Evolutionary conservation across 2,888 invertebrate species (phyloP).

Genomic region (Ophraella communa): DNA sequence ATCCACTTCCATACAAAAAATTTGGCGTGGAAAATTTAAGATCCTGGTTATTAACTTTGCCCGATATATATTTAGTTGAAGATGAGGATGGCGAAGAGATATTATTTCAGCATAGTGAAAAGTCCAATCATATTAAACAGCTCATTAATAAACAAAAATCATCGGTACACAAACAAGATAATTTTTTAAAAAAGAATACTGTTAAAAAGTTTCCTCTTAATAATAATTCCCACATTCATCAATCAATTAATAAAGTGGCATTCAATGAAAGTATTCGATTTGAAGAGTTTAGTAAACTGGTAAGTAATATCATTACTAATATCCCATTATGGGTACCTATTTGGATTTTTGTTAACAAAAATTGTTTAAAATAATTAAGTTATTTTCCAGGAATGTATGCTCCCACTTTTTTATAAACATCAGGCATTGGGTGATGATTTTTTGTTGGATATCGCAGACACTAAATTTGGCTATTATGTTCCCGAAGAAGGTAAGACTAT

Average conservation of each 20-base stretch:
- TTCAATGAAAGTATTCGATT: slow-evolving; percentile 40
- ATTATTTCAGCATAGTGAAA: slow-evolving; percentile 46
- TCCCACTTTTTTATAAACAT: slow-evolving; percentile 50
- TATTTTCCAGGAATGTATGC: slow-evolving; percentile 47
- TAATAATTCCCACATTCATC: slow-evolving; percentile 41
- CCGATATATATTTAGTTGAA: slow-evolving; percentile 45
- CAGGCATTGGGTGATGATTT: slow-evolving; percentile 51
- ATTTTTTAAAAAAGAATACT: background rate
- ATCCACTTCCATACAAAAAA: slow-evolving; percentile 44
- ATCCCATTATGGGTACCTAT: no score
- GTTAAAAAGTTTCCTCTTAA: slow-evolving; percentile 29
- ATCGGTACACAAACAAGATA: background rate
- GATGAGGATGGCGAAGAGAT: slow-evolving; percentile 43
- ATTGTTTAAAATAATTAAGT: background rate
- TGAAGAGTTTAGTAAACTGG: slow-evolving; percentile 45
- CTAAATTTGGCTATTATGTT: slow-evolving; percentile 49
- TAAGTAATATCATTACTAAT: no score
- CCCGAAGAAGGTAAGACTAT: slow-evolving; percentile 42
- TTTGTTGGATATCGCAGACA: slow-evolving; percentile 50
- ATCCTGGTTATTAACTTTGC: slow-evolving; percentile 46
- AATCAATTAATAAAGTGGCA: slow-evolving; percentile 40
- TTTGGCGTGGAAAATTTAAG: slow-evolving; percentile 43
- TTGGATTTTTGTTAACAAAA: background rate
- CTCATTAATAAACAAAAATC: slow-evolving; percentile 45
- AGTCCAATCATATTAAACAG: slow-evolving; percentile 45